Conservation (phyloP, 1,140 invertebrate genomes). For the Drosophila paulistorum region DNA sequence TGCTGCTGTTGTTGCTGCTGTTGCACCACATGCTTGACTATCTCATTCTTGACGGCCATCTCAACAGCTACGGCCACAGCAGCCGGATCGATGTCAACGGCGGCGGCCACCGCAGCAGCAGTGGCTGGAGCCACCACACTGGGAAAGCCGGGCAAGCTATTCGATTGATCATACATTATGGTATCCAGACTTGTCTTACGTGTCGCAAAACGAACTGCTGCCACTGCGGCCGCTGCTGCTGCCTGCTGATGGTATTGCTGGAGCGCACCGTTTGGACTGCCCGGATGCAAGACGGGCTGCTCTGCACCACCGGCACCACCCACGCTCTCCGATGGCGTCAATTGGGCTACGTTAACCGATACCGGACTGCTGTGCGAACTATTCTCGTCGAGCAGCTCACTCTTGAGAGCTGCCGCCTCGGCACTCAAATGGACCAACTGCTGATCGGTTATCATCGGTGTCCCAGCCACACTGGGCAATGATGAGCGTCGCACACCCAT, state of each 20-base stretch:
- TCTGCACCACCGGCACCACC: not conserved
- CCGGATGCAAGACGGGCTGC: slow-evolving; percentile 47
- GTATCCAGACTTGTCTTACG: slow-evolving; percentile 73
- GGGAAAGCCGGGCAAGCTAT: slow-evolving; percentile 73
- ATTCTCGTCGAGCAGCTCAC: slow-evolving; percentile 88
- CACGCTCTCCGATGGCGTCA: not conserved
- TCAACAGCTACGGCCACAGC: slow-evolving; percentile 83
- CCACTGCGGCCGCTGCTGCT: not conserved
- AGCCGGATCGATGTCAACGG: slow-evolving; percentile 57
- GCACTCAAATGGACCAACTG: slow-evolving; percentile 71
- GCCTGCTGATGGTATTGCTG: slow-evolving; percentile 59
- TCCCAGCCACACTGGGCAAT: slow-evolving; percentile 53
- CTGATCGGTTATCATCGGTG: slow-evolving; percentile 78
- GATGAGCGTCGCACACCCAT: slow-evolving; percentile 85
- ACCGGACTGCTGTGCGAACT: slow-evolving; percentile 85
- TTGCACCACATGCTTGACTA: slow-evolving; percentile 76
- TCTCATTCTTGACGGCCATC: slow-evolving; percentile 85
- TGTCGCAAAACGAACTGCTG: slow-evolving; percentile 39
- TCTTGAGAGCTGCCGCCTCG: slow-evolving; percentile 86
- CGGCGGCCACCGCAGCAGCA: slow-evolving; percentile 57
- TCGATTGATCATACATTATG: slow-evolving; percentile 78
- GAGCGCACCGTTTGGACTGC: slow-evolving; percentile 58
- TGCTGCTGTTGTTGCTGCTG: slow-evolving; percentile 83
- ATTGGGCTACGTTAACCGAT: slow-evolving; percentile 45
- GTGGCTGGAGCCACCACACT: slow-evolving; percentile 42